Conservation (phyloP, 2,888 invertebrate species). For the Hemaris fuciformis region DNA sequence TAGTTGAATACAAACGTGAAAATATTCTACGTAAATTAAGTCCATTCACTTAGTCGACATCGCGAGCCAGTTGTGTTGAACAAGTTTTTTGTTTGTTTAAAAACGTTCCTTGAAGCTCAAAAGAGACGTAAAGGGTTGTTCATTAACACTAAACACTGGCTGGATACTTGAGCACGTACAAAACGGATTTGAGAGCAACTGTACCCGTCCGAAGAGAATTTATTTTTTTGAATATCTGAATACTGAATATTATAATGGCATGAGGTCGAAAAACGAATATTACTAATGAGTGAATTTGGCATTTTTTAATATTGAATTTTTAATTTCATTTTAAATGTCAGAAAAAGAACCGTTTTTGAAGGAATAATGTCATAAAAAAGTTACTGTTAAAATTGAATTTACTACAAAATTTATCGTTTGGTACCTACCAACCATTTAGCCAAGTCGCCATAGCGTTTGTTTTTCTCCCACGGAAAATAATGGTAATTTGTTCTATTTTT, state of each 20-base stretch:
- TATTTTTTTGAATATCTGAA: background rate
- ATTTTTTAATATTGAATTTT: background rate
- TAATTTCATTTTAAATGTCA: background rate
- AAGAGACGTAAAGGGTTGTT: slow-evolving; percentile 47
- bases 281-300: background rate
- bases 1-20: background rate
- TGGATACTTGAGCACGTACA: slow-evolving; percentile 64
- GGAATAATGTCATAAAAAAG: no score
- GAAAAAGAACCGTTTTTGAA: no score
- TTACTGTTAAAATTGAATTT: no score
- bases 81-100: background rate
- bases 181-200: slow-evolving; percentile 56
- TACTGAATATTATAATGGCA: slow-evolving; percentile 2
- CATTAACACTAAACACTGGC: slow-evolving; percentile 60
- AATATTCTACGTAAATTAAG: slow-evolving; percentile 1
- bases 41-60: background rate
- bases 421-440: no score
- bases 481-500: no score
- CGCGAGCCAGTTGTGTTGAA: background rate
- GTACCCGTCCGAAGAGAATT: slow-evolving; percentile 13
- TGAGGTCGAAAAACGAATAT: background rate
- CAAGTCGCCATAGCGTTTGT: no score
- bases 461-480: no score
- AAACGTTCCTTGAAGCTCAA: slow-evolving; percentile 15
- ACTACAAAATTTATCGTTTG: no score